Base-by-base conservation (phyloP, 2,888 invertebrate species). In the Caenorhabditis sp. region DNA sequence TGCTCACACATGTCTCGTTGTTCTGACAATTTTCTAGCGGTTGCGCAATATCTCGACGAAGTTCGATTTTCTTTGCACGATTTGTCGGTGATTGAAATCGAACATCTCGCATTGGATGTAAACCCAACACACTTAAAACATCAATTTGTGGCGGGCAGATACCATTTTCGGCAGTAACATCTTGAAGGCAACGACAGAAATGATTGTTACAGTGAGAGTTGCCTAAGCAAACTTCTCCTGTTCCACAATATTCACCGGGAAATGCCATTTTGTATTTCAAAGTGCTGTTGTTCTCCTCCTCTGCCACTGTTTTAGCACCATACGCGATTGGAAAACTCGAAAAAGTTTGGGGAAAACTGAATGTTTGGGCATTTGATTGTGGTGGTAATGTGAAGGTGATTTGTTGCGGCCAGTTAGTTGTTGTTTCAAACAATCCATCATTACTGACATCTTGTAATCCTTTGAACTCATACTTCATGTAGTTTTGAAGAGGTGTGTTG, bases 191-290 rank as follows among this genome's bases (percentile, higher is more conserved):
- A 8, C 83, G 76, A 61, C 86, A 86, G 78, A 79, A 84, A 12
- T 79, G 74, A 6, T 62, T 50, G 8, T 66, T 64, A 68, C 86
- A 86, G 8, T 76, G 58, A 12, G 86, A 81, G 58, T 84, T 82
- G 5, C 84, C 86, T 0, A 82, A 59, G 61, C 86, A 86, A 10
- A 80, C 60, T 36, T 70, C 66, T 0, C 76, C 79, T 53, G 66
- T 75, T 21, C 77, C 81, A 62, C 86, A 86, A 60, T 73, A 80
- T 59, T 86, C 86, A 17, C 86, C 86, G 12, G 86, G 86, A 75
- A 82, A 77, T 14, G 84, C 81, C 17, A 75, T 64, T 26, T 68
- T 75, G 23, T 71, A 66, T 19, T 73, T 77, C 49, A 70, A 60
- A 0, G 66, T 64, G 19, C 50, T 51, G 53, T 64, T 69, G 49